Evolutionary conservation across 1,140 invertebrate genomes (phyloP).

Genomic region (Drosophila pseudoobscura): DNA sequence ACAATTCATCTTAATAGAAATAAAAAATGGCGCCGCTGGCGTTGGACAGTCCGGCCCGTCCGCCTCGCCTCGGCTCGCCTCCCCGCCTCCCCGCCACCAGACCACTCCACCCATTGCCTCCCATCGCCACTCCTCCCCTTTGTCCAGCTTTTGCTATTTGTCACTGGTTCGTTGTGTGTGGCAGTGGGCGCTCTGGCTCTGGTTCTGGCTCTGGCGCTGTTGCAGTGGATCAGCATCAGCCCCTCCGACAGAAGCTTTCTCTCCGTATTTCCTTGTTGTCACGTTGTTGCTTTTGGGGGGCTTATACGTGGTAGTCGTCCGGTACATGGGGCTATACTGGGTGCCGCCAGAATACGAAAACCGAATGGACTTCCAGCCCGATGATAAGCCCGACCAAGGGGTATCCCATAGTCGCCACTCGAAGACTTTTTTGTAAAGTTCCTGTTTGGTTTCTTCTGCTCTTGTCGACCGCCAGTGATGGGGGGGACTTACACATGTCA

Average conservation of each 20-base stretch:
- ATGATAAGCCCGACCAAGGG: too few species aligned
- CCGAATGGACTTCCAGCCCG: too few species aligned
- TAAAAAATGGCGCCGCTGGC: constrained; percentile 74
- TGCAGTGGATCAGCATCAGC: constrained; percentile 24
- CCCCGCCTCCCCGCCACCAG: neutral
- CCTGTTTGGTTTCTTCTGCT: neutral
- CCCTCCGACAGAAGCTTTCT: constrained; percentile 31
- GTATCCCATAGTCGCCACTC: too few species aligned
- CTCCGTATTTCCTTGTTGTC: constrained; percentile 30
- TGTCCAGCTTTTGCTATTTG: constrained; percentile 49
- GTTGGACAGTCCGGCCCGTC: constrained; percentile 60
- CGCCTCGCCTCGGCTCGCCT: neutral
- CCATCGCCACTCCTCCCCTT: neutral
- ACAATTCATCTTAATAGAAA: constrained; percentile 80
- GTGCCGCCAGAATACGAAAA: too few species aligned
- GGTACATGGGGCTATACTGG: too few species aligned
- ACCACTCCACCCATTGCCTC: neutral
- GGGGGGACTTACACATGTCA: constrained; percentile 74
- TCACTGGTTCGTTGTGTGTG: constrained; percentile 61
- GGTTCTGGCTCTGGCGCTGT: constrained; percentile 28
- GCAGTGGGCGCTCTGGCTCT: neutral
- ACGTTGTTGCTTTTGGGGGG: constrained; percentile 13
- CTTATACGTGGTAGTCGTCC: neutral
- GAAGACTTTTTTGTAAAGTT: too few species aligned
- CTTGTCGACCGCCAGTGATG: constrained; percentile 11